phyloP scores from a whole-genome alignment of 2,113 vertebrate species.

The Equus przewalskii region DNA sequence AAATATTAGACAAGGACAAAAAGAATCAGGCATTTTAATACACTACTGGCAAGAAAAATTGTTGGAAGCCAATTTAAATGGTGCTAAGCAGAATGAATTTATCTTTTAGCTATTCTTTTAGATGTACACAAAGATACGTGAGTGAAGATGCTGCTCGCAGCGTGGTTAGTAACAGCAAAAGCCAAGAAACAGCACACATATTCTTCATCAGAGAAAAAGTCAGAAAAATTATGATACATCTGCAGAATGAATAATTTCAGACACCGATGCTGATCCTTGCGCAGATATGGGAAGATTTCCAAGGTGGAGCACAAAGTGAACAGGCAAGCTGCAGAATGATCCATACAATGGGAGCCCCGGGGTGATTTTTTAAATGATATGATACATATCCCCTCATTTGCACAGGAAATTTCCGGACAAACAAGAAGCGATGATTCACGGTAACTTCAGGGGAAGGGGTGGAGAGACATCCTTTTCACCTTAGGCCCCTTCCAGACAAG shows the following conservation, averaged over 20 bases:
- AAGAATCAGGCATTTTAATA: neutral
- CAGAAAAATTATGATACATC: neutral
- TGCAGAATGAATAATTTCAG: neutral
- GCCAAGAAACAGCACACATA: neutral
- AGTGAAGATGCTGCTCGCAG: neutral
- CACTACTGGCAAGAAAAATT: neutral
- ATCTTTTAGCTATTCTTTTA: neutral
- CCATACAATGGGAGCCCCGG: rapidly evolving
- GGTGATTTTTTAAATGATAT: neutral
- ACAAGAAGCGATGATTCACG: neutral
- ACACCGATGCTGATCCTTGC: neutral
- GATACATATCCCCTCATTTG: neutral
- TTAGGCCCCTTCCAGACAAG: neutral
- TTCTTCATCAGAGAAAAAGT: neutral
- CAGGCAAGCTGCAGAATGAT: neutral
- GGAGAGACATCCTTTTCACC: neutral
- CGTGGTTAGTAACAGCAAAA: neutral
- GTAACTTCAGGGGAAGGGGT: neutral
- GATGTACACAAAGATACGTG: neutral
- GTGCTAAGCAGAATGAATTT: neutral
- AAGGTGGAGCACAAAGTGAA: neutral
- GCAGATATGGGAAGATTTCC: neutral
- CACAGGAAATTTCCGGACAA: neutral
- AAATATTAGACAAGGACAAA: neutral
- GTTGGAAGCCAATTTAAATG: neutral